Evolutionary conservation across 2,888 invertebrate genomes (phyloP).

Genomic region (Cyrtodaria siliqua): DNA sequence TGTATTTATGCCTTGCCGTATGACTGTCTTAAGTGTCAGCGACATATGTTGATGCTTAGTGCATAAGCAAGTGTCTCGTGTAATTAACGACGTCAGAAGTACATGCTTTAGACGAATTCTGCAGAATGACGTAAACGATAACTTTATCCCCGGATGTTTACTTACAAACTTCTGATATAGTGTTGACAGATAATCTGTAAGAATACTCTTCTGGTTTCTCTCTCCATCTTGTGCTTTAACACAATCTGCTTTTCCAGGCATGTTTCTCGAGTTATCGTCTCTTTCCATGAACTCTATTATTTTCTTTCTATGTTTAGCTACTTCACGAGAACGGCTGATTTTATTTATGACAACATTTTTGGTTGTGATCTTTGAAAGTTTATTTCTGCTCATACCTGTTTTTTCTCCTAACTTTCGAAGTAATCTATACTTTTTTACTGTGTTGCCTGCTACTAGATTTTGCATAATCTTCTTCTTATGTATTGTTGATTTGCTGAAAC

Average conservation of each 20-base stretch:
- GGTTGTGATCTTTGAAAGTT: conserved; percentile 7
- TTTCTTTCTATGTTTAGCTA: conserved; percentile 5
- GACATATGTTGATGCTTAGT: conserved; percentile 25
- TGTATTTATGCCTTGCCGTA: conserved; percentile 6
- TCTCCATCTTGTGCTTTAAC: conserved; percentile 5
- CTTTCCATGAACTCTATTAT: conserved; percentile 18
- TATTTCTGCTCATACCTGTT: conserved; percentile 23
- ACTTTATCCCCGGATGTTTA: conserved; percentile 23
- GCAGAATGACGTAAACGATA: no score
- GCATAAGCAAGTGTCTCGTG: conserved; percentile 27
- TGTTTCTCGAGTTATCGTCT: conserved; percentile 20
- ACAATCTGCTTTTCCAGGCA: conserved; percentile 26
- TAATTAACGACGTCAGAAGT: conserved; percentile 7
- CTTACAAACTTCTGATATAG: conserved; percentile 17
- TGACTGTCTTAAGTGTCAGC: conserved; percentile 14
- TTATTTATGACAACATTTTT: conserved; percentile 8
- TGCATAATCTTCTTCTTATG: conserved; percentile 15
- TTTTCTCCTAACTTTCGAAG: background rate
- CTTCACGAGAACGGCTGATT: conserved; percentile 4
- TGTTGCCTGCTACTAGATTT: conserved; percentile 17
- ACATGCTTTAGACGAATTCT: conserved; percentile 19
- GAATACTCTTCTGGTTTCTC: conserved; percentile 23
- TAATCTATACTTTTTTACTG: conserved; percentile 6
- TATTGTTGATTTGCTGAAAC: conserved; percentile 23
- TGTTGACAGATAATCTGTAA: conserved; percentile 19